Percentiles rank a stretch among this genome's conserved stretches.
phyloP scores from a whole-genome alignment of 2,113 vertebrate species.

The Limanda limanda region DNA sequence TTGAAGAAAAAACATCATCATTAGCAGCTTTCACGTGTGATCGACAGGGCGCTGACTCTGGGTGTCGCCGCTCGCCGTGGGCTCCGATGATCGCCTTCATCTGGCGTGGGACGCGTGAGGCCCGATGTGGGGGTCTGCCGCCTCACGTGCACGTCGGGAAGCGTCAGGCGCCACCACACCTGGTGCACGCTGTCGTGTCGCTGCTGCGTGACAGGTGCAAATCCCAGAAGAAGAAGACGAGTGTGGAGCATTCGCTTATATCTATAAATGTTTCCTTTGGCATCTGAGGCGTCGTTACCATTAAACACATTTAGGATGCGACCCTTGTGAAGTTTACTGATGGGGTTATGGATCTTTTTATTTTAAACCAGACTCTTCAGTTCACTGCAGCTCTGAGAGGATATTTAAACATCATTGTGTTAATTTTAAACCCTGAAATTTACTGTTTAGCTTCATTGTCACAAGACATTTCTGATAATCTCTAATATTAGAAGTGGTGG shows the following conservation, averaged over 20 bases:
- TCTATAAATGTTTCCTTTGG: background rate
- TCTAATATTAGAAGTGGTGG: too few relatives aligned
- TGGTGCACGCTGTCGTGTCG: constrained; percentile 37
- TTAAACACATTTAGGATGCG: too few relatives aligned
- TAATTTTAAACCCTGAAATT: too few relatives aligned
- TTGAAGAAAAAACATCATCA: constrained; percentile 80
- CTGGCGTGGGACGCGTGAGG: constrained; percentile 47
- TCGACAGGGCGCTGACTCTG: constrained; percentile 62
- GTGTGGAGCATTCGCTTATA: background rate
- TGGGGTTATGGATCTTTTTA: too few relatives aligned
- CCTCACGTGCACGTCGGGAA: constrained; percentile 44
- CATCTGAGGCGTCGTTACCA: background rate
- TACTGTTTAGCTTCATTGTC: too few relatives aligned
- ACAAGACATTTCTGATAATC: too few relatives aligned
- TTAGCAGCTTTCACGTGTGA: constrained; percentile 74
- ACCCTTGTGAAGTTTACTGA: too few relatives aligned
- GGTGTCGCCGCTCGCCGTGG: constrained; percentile 55
- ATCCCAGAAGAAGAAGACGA: background rate
- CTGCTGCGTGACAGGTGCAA: constrained; percentile 43
- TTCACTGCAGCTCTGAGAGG: too few relatives aligned
- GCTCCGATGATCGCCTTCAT: constrained; percentile 70
- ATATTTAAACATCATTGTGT: too few relatives aligned
- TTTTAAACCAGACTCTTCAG: too few relatives aligned
- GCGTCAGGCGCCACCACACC: constrained; percentile 35
- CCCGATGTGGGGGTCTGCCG: constrained; percentile 31